Evolutionary conservation across 2,113 vertebrate species (phyloP).

Genomic region (Gallinago media): DNA sequence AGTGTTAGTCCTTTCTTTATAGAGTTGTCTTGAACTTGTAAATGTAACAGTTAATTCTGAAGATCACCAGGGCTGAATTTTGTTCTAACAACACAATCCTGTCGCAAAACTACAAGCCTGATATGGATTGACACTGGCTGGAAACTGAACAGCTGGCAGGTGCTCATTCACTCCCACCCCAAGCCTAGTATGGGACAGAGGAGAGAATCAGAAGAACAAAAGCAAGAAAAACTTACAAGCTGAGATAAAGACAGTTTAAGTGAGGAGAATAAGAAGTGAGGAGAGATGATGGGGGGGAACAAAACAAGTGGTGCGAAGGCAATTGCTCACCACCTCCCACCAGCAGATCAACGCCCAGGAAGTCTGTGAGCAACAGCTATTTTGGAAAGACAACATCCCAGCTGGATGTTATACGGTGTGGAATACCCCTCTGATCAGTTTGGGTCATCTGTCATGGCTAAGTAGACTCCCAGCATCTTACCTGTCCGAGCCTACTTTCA

Average conservation of each 20-base stretch:
- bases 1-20: neutral
- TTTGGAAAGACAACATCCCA: neutral
- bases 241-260: neutral
- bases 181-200: neutral
- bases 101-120: neutral
- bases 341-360: neutral
- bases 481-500: neutral
- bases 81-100: neutral
- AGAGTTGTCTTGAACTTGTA: neutral
- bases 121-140: neutral
- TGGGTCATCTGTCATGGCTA: neutral
- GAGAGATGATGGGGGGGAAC: neutral
- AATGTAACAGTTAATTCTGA: neutral
- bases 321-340: neutral
- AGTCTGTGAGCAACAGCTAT: neutral
- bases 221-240: neutral
- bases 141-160: neutral
- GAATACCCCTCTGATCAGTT: neutral
- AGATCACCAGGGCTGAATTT: neutral
- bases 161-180: neutral
- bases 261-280: neutral
- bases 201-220: neutral
- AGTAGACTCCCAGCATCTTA: neutral
- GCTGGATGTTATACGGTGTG: fast-evolving
- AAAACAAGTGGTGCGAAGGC: neutral